Conservation (phyloP, 2,113 vertebrate genomes). For the Tetraodon nigroviridis region DNA sequence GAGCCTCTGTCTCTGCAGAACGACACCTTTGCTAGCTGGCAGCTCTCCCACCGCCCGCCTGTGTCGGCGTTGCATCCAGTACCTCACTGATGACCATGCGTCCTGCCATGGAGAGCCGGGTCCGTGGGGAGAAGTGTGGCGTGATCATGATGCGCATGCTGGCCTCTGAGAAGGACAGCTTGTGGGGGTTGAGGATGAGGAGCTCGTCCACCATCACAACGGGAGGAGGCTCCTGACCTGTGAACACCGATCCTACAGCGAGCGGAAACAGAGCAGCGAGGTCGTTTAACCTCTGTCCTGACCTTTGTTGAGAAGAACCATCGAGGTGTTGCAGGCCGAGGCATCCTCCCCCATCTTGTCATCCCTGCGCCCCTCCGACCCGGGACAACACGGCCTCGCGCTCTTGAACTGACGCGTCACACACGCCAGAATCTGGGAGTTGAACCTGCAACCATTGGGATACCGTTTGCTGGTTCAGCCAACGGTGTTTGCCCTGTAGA, state of each 20-base stretch:
- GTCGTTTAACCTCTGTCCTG: not conserved
- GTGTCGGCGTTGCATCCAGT: not conserved
- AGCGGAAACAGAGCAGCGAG: no score
- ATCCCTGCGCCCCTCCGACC: constrained; percentile 44
- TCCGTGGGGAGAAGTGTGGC: constrained; percentile 77
- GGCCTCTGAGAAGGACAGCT: constrained; percentile 77
- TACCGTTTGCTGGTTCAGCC: not conserved
- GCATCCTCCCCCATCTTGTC: constrained; percentile 62
- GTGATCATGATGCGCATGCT: constrained; percentile 79
- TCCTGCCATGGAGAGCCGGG: constrained; percentile 77
- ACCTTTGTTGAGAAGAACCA: constrained; percentile 77
- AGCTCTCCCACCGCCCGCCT: not conserved
- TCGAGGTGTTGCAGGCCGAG: constrained; percentile 65
- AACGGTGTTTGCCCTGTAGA: not conserved
- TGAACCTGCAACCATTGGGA: constrained; percentile 65
- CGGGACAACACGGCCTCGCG: constrained; percentile 37
- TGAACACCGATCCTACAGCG: not conserved
- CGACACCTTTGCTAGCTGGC: not conserved
- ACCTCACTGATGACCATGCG: constrained; percentile 80
- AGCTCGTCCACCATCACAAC: constrained; percentile 80
- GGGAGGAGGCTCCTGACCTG: constrained; percentile 52
- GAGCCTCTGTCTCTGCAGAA: constrained; percentile 71
- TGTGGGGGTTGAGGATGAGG: constrained; percentile 72
- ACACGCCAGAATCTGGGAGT: constrained; percentile 63
- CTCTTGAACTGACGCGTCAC: constrained; percentile 45